Conservation (phyloP, 2,888 invertebrate genomes). For the Dione vanillae region DNA sequence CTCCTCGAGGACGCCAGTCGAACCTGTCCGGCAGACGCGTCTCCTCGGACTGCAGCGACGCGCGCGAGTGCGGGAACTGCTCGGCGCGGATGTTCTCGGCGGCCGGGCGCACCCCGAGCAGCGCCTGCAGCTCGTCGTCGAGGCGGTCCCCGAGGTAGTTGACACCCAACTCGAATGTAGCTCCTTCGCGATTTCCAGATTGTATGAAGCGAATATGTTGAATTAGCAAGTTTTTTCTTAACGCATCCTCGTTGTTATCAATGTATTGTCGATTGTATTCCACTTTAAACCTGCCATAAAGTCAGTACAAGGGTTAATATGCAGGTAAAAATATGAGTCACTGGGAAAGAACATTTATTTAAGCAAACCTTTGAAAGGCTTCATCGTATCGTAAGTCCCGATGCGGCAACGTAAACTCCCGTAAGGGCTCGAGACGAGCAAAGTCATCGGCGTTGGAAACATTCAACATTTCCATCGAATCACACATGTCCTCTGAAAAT, state of each 20-base stretch:
- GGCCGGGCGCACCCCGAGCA: slow-evolving; percentile 55
- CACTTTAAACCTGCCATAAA: slow-evolving; percentile 55
- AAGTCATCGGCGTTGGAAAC: slow-evolving; percentile 48
- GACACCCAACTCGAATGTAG: slow-evolving; percentile 58
- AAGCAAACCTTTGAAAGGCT: slow-evolving; percentile 37
- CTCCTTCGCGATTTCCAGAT: slow-evolving; percentile 70
- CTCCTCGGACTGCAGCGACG: slow-evolving; percentile 52
- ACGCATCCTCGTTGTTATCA: slow-evolving; percentile 65
- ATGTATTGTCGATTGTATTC: slow-evolving; percentile 59
- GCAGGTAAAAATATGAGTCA: not conserved
- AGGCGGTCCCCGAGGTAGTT: slow-evolving; percentile 69
- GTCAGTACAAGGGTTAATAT: not conserved
- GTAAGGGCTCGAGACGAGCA: slow-evolving; percentile 67
- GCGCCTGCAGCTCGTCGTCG: slow-evolving; percentile 57
- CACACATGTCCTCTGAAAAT: slow-evolving; percentile 61
- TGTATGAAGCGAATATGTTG: slow-evolving; percentile 62
- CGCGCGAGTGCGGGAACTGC: slow-evolving; percentile 60
- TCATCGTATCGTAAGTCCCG: slow-evolving; percentile 62
- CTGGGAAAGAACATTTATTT: too few species aligned
- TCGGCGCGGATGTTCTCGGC: slow-evolving; percentile 50
- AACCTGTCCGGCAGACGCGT: slow-evolving; percentile 62
- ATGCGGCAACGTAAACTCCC: slow-evolving; percentile 64
- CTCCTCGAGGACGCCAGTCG: slow-evolving; percentile 72
- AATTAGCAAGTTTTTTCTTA: slow-evolving; percentile 66
- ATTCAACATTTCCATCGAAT: slow-evolving; percentile 52